Base-by-base conservation (phyloP, 2,797 vertebrate genomes). In the Fistularia tabacaria region DNA sequence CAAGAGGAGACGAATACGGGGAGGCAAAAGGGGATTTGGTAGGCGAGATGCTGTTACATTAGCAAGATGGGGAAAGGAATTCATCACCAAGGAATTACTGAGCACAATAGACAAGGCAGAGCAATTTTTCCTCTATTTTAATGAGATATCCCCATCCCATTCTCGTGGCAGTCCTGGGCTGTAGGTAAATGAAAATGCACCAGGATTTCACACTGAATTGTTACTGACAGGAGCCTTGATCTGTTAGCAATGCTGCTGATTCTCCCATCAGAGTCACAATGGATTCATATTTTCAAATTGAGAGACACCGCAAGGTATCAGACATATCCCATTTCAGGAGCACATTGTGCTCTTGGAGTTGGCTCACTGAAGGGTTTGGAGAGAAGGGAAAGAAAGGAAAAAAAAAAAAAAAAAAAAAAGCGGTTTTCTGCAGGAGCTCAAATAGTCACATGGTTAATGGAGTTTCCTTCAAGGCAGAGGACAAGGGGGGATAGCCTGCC, bases 111-210 rank as follows among this genome's bases (percentile, higher is more conserved):
- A 73, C 55, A 55, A 46, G 36, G 68, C 74, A 66, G 53, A 80
- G 61, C 41, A 46, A 57, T 72, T 74, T 25, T 71, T 74, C 59
- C 49, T 63, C 15, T 51, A 59, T 84, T 86, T 80, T 84, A 83
- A 89, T 87, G 82, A 85, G 85, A 83, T 80, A 73, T 52, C 61
- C 73, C 70, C 38, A 0, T 58, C 66, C 77, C 67, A 39, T 50
- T 54, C 47, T 60, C 64, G 65, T 75, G 65, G 46, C 65, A 49
- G 55, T 68, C 69, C n/a, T 8, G 46, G 46, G 62, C 65, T 69
- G 66, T 40, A 73, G 66, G 72, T 73, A 76, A 75, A 82, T 81
- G 70, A 74, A 72, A 79, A 78, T 14, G 49, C 66, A 46, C 59
- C 39, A 5, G 62, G 55, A 74, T 49, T 54, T 44, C 57, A 43